Percentiles rank a stretch among this genome's conserved stretches.
Conservation (phyloP, 1,140 invertebrate species). For the Harlomillsia oculata region DNA sequence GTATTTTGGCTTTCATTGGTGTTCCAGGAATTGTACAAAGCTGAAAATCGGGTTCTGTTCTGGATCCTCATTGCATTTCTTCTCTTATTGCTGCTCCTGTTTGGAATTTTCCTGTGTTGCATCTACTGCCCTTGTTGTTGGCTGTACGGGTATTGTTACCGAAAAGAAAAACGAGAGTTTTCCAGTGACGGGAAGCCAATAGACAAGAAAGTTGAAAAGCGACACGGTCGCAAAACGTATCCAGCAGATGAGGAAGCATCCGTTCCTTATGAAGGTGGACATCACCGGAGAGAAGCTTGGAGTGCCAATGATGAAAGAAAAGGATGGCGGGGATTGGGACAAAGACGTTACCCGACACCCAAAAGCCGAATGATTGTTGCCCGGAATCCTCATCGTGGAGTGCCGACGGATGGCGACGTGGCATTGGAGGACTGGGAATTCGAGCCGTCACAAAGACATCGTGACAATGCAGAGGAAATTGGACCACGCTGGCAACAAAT, state of each 20-base stretch:
- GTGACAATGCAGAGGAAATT: constrained; percentile 26
- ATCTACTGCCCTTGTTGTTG: constrained; percentile 33
- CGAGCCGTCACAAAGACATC: constrained; percentile 6
- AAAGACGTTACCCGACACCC: not conserved
- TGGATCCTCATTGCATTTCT: constrained; percentile 32
- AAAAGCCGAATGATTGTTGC: not conserved
- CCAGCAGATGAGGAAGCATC: constrained; percentile 5
- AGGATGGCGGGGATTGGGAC: constrained; percentile 4
- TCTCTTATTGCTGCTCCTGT: constrained; percentile 26
- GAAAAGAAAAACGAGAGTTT: constrained; percentile 3
- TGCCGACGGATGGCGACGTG: constrained; percentile 11
- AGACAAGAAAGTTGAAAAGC: constrained; percentile 1
- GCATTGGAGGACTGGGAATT: constrained; percentile 33
- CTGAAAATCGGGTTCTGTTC: constrained; percentile 31
- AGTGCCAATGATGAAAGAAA: constrained; percentile 17
- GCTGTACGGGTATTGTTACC: constrained; percentile 17
- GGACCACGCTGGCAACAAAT: constrained; percentile 22
- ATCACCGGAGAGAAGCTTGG: constrained; percentile 29
- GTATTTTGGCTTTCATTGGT: not conserved
- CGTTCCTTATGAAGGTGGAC: constrained; percentile 4
- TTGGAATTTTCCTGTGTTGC: constrained; percentile 29
- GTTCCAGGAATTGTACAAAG: constrained; percentile 24
- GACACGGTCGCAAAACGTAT: constrained; percentile 13
- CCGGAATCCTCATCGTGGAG: not conserved
- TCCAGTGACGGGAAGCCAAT: not conserved